Conservation (phyloP, 2,797 vertebrate species). For the Petrocephalus schoutedeni region DNA sequence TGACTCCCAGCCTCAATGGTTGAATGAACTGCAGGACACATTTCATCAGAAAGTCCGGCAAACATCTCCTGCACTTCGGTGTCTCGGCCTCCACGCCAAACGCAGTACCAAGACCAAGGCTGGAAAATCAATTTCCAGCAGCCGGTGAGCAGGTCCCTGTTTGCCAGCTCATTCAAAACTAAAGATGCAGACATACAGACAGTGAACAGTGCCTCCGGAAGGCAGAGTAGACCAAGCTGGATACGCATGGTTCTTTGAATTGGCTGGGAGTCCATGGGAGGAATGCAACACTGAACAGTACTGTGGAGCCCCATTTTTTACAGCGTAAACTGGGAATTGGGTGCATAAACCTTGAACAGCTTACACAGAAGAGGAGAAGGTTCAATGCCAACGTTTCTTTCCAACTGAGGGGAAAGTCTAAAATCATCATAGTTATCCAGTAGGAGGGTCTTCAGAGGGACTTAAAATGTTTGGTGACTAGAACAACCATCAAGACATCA, state of each 20-base stretch:
- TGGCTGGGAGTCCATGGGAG: neutral
- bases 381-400: neutral
- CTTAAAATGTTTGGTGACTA: too few relatives aligned
- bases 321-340: neutral
- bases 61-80: too few relatives aligned
- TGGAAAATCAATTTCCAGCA: neutral
- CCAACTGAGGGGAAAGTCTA: neutral
- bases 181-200: conserved; percentile 7
- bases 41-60: too few relatives aligned
- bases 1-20: neutral
- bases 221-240: neutral
- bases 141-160: neutral
- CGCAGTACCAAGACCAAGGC: neutral
- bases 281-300: neutral
- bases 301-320: neutral
- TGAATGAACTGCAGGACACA: neutral
- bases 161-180: neutral
- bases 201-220: neutral
- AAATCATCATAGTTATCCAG: neutral
- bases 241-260: neutral
- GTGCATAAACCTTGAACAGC: neutral
- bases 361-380: neutral
- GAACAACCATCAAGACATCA: neutral
- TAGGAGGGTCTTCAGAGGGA: neutral
- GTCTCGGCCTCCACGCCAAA: neutral